Conservation (phyloP, 2,797 vertebrate species). For the Melanogrammus aeglefinus region DNA sequence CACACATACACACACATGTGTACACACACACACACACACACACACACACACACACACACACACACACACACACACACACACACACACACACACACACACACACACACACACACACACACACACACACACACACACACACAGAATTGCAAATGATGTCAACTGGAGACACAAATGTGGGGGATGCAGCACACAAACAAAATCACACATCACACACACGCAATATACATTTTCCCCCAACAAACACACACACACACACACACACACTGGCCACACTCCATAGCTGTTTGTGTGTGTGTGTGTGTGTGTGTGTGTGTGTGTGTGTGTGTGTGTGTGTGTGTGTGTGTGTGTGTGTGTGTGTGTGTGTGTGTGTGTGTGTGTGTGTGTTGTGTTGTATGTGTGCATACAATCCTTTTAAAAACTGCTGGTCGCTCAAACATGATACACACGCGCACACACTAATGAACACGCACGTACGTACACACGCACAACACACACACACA, state of each 20-base stretch:
- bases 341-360: too few relatives aligned
- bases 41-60: too few relatives aligned
- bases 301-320: too few relatives aligned
- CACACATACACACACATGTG: constrained; percentile 14
- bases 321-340: too few relatives aligned
- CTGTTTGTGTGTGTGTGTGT: neutral
- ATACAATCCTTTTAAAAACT: neutral
- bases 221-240: constrained; percentile 1
- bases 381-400: too few relatives aligned
- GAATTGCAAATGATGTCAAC: neutral
- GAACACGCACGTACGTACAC: neutral
- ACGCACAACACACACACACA: constrained; percentile 29
- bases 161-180: too few relatives aligned
- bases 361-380: too few relatives aligned
- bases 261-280: neutral
- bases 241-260: neutral
- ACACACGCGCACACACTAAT: constrained; percentile 6
- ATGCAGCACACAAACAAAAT: constrained; percentile 4
- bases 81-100: neutral
- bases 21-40: too few relatives aligned
- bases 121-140: constrained; percentile 4
- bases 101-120: too few relatives aligned
- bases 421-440: neutral
- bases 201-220: neutral
- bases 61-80: constrained; percentile 28